Percentiles rank a stretch among this genome's conserved stretches.
Conservation (phyloP, 2,113 vertebrate genomes). For the Oceanites oceanicus region DNA sequence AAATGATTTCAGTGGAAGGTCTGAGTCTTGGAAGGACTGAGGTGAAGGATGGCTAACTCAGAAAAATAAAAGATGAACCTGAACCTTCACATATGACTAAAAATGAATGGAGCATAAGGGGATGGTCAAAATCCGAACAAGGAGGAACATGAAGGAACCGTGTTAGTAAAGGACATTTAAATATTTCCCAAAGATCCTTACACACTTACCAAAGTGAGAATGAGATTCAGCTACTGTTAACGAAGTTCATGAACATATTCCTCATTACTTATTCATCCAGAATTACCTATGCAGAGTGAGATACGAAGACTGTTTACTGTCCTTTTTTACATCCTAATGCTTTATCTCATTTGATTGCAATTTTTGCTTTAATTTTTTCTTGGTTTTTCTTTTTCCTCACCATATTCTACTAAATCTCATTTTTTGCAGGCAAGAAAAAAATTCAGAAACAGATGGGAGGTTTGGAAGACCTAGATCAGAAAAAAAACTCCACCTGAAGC, state of each 20-base stretch:
- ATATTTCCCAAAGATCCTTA: neutral
- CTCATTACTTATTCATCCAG: neutral
- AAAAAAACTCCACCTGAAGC: neutral
- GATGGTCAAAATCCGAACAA: neutral
- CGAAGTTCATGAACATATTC: neutral
- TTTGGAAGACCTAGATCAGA: neutral
- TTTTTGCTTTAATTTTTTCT: neutral
- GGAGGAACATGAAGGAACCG: neutral
- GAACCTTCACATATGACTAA: neutral
- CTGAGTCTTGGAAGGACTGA: neutral
- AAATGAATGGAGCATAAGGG: neutral
- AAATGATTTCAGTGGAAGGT: neutral
- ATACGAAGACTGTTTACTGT: neutral
- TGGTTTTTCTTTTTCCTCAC: neutral
- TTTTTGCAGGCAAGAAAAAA: neutral
- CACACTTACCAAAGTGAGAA: neutral
- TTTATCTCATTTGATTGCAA: neutral
- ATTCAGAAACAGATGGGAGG: neutral
- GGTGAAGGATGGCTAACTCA: neutral
- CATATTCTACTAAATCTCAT: neutral
- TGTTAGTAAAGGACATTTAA: neutral
- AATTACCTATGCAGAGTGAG: neutral
- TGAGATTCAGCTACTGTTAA: neutral
- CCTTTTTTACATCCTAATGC: neutral
- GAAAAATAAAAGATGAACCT: neutral